A percentile compares a stretch with the other conserved stretches of the same genome.
Conservation (phyloP, 2,888 invertebrate species). For the Pseudococcus jackbeardsleyi region DNA sequence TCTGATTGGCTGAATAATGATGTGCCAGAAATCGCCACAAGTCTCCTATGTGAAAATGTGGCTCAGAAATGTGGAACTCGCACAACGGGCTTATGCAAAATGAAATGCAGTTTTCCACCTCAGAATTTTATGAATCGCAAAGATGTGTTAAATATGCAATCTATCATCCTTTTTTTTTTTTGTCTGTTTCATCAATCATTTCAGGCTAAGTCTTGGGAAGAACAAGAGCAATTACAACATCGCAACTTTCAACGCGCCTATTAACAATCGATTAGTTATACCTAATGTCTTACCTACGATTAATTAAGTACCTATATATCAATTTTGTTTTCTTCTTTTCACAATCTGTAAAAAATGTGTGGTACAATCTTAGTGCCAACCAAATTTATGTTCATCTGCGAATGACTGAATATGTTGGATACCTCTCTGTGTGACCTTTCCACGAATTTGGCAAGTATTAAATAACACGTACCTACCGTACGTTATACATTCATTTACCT, state of each 20-base stretch:
- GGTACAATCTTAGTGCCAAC: background rate
- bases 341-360: background rate
- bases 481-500: background rate
- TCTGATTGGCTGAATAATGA: no score
- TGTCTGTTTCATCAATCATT: background rate
- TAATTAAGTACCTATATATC: slow-evolving; percentile 24
- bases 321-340: background rate
- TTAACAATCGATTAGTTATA: background rate
- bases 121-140: no score
- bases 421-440: background rate
- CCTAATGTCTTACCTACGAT: background rate
- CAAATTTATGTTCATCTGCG: background rate
- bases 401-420: background rate
- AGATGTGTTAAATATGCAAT: no score
- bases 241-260: background rate
- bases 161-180: no score
- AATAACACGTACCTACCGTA: background rate
- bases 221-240: slow-evolving; percentile 13
- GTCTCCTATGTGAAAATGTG: no score
- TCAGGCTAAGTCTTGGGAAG: background rate
- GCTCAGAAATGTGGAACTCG: no score
- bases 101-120: no score
- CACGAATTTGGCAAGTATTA: background rate
- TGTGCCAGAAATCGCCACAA: no score
- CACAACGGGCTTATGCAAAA: no score